Base-by-base conservation (phyloP, 2,113 vertebrate species). In the Colistium nudipinnis region DNA sequence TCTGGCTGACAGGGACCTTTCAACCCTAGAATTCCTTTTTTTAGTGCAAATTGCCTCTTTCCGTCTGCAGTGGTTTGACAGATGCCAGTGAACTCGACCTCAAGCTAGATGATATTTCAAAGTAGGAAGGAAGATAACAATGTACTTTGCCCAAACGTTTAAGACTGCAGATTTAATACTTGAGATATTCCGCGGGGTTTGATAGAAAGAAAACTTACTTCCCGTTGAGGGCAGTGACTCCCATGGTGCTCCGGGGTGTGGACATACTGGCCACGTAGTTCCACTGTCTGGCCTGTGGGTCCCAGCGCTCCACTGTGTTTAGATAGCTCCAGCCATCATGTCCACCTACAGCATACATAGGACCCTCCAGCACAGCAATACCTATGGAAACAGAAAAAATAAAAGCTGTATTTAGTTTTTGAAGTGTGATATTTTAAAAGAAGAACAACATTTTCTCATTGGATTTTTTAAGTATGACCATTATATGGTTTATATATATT, bases 191-290 rank as follows among this genome's bases (percentile, higher is more conserved):
- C 9, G 4, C 11, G 6, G 35, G 28, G 31, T 11, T 64, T 4
- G 10, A 60, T 19, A 51, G 22, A 47, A 43, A 65, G 10, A 17
- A 36, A 41, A 88, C 97, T 84, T 91, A 98, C 98, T 98, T 99
- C 90, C 95, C 96, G 13, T 97, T 98, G 75, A 99, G 92, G 0
- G 97, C 94, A 0, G 95, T 96, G 19, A 99, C 96, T 36, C 96
- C 97, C 19, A 98, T 96, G 5, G 97, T 97, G 90, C 97, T 99
- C 78, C 97, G 91, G 0, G 97, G 96, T 1, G 95, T 98, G 19
- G 97, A 96, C 98, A 99, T 99, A 83, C 96, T 99, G 57, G 97
- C 96, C 75, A 99, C 97, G 0, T 98, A 99, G 86, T 99, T 99
- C 98, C 98, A 99, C 81, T 99, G 97, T 31, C 94, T 90, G 5